Conservation (phyloP, 2,888 invertebrate species). For the Drosophila bunnanda region DNA sequence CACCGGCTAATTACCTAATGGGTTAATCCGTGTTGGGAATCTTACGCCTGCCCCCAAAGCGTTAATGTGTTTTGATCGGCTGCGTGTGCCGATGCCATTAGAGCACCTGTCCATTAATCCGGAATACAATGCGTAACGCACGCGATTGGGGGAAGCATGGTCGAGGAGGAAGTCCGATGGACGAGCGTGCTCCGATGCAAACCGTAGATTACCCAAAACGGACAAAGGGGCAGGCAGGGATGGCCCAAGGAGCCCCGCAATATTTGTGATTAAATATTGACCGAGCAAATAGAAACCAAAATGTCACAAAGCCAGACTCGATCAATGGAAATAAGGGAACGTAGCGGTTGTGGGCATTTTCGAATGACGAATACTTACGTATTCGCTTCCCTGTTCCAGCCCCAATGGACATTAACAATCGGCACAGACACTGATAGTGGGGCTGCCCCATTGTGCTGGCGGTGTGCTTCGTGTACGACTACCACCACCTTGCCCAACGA, state of each 20-base stretch:
- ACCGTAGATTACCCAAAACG: conserved; percentile 12
- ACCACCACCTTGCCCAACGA: conserved; percentile 6
- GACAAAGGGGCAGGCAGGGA: conserved; percentile 5
- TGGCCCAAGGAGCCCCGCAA: conserved; percentile 32
- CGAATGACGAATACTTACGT: conserved; percentile 12
- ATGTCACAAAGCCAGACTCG: conserved; percentile 16
- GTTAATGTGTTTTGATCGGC: conserved; percentile 21
- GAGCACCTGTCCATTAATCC: conserved; percentile 6
- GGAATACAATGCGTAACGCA: conserved; percentile 16
- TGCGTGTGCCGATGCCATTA: conserved; percentile 28
- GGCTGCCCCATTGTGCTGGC: conserved; percentile 10
- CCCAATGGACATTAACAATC: conserved; percentile 5
- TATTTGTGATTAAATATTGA: conserved; percentile 57
- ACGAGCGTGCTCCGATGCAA: conserved; percentile 18
- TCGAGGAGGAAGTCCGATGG: not conserved
- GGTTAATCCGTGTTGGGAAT: conserved; percentile 21
- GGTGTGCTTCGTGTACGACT: not conserved
- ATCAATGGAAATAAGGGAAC: conserved; percentile 6
- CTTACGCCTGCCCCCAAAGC: conserved; percentile 14
- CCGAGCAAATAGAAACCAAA: conserved; percentile 30
- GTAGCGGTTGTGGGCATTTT: conserved; percentile 9
- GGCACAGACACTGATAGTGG: conserved; percentile 9
- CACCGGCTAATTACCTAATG: conserved; percentile 28
- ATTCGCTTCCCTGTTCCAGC: not conserved
- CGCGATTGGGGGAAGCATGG: conserved; percentile 3